Conservation (phyloP, 1,140 invertebrate genomes). For the Aphis craccivora region DNA sequence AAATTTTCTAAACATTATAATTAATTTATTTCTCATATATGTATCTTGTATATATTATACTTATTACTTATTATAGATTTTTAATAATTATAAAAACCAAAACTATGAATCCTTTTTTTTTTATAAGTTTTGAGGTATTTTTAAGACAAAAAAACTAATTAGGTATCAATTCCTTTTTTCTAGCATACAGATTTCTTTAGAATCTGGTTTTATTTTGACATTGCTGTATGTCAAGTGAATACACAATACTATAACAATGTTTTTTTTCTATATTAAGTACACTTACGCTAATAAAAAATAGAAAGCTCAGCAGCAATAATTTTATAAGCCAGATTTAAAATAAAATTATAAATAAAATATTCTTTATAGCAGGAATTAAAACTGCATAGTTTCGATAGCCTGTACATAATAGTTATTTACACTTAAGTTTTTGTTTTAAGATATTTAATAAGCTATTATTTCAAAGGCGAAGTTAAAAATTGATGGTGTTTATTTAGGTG, state of each 20-base stretch:
- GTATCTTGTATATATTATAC: no score
- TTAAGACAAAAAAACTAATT: no score
- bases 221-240: no score
- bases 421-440: background rate
- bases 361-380: background rate
- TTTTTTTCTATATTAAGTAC: background rate
- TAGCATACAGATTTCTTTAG: no score
- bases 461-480: background rate
- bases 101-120: no score
- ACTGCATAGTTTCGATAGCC: background rate
- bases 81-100: no score
- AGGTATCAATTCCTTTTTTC: no score
- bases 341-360: background rate
- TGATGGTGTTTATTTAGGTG: background rate
- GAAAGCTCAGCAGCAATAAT: background rate
- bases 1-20: no score
- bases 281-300: background rate
- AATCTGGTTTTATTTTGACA: no score
- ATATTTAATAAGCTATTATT: background rate
- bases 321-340: background rate
- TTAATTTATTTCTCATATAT: no score
- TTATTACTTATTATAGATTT: no score
- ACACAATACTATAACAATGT: background rate
- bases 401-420: background rate
- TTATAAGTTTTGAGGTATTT: no score